Conservation (phyloP, 2,888 invertebrate genomes). For the Pammene aurita region DNA sequence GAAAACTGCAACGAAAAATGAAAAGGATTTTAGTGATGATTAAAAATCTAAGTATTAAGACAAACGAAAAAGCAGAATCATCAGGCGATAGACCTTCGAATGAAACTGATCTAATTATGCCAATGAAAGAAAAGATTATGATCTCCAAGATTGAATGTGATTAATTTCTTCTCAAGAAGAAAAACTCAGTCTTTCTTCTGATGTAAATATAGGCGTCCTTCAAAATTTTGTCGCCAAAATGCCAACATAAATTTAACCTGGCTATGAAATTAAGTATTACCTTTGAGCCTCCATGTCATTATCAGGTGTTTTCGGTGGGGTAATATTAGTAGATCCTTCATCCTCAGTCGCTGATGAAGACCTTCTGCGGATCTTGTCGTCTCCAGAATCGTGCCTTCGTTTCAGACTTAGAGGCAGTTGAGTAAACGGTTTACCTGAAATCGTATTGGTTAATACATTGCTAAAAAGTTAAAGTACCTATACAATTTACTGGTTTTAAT, state of each 20-base stretch:
- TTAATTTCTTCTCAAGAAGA: no score
- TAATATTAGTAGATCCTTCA: constrained; percentile 77
- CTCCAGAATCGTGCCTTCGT: constrained; percentile 74
- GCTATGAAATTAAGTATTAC: constrained; percentile 48
- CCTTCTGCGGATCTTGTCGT: constrained; percentile 69
- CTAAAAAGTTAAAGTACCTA: constrained; percentile 1
- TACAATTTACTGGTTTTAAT: constrained; percentile 1
- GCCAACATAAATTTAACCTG: not conserved
- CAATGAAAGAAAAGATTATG: not conserved
- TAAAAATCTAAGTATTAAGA: no score
- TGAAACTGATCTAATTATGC: no score
- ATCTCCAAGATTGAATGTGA: no score
- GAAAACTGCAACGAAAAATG: not conserved
- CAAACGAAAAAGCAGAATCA: not conserved
- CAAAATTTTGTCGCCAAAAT: not conserved
- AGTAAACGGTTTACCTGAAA: constrained; percentile 75
- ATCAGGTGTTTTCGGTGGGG: constrained; percentile 80
- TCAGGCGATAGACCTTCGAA: no score
- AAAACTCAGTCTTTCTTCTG: no score
- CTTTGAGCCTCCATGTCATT: constrained; percentile 77
- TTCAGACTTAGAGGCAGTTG: constrained; percentile 74
- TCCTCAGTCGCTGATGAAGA: constrained; percentile 80
- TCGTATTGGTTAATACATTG: constrained; percentile 11
- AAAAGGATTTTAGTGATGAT: no score
- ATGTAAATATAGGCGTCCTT: no score